These are phyloP conservation scores for Dolomedes plantarius DNA, from an alignment of 2,888 invertebrate genomes.

Conservation along the genomic window DNA sequence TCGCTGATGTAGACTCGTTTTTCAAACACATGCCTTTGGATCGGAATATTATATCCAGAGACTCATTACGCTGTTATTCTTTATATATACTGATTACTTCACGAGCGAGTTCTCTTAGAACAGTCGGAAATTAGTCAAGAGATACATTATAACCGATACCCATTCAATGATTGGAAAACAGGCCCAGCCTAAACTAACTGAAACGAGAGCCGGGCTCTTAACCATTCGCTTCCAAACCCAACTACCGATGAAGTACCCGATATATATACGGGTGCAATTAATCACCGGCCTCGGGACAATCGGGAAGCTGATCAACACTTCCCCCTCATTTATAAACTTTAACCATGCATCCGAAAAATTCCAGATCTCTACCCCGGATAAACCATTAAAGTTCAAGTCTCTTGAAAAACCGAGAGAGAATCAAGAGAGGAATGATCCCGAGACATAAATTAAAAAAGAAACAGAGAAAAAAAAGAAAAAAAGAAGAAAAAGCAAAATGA, in stretches of 20 bases:
- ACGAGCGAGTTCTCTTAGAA: no score
- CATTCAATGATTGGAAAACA: no score
- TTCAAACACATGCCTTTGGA: no score
- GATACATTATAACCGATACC: no score
- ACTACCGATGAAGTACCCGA: neutral
- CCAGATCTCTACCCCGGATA: neutral
- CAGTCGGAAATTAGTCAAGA: no score
- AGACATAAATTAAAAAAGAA: constrained; percentile 39
- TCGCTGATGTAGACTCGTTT: no score
- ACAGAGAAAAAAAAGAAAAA: neutral
- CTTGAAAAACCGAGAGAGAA: neutral
- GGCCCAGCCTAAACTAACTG: neutral
- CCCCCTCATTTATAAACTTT: constrained; percentile 11
- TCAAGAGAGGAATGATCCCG: constrained; percentile 15
- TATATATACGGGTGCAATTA: neutral
- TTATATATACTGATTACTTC: no score
- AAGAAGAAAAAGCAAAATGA: no score
- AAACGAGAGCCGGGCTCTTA: neutral
- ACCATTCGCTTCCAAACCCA: neutral
- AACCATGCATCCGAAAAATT: constrained; percentile 8
- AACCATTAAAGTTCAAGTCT: neutral
- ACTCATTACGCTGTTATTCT: no score
- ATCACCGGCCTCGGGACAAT: neutral
- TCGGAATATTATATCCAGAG: no score
- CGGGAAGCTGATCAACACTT: neutral